These are phyloP conservation scores for Antigone vipio DNA, from an alignment of 2,113 vertebrate species.

Conservation along the genomic window DNA sequence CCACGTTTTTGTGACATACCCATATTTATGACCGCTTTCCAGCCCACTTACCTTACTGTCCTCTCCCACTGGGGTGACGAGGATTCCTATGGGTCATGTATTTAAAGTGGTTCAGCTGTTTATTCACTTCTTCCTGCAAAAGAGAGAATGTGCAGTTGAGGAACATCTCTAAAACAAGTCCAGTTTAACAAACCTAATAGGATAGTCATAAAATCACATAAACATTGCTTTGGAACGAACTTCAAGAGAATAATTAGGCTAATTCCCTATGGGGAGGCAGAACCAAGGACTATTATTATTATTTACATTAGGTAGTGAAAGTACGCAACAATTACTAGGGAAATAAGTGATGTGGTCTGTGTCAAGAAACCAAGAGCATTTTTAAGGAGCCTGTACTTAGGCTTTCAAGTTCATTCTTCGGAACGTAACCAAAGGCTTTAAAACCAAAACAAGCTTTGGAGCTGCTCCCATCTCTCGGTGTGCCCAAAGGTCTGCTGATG, in stretches of 20 bases:
- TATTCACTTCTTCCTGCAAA: background rate
- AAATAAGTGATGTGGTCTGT: background rate
- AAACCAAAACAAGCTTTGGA: background rate
- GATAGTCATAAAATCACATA: background rate
- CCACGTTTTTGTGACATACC: background rate
- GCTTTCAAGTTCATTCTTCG: background rate
- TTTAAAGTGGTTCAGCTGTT: background rate
- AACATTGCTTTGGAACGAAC: background rate
- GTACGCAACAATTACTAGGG: background rate
- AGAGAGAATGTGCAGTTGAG: fast-evolving
- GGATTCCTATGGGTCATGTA: fast-evolving
- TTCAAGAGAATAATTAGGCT: background rate
- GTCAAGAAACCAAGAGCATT: background rate
- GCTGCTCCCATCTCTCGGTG: background rate
- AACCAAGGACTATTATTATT: background rate
- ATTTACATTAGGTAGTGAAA: background rate
- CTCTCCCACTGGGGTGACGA: background rate
- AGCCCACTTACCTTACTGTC: background rate
- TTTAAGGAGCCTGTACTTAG: background rate
- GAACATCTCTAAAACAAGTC: background rate
- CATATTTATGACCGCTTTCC: background rate
- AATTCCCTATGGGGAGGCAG: background rate
- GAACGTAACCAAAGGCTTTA: background rate
- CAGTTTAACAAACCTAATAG: background rate
- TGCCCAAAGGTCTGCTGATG: background rate